Base-by-base conservation (phyloP, 1,140 invertebrate species). In the Ephestia elutella region DNA sequence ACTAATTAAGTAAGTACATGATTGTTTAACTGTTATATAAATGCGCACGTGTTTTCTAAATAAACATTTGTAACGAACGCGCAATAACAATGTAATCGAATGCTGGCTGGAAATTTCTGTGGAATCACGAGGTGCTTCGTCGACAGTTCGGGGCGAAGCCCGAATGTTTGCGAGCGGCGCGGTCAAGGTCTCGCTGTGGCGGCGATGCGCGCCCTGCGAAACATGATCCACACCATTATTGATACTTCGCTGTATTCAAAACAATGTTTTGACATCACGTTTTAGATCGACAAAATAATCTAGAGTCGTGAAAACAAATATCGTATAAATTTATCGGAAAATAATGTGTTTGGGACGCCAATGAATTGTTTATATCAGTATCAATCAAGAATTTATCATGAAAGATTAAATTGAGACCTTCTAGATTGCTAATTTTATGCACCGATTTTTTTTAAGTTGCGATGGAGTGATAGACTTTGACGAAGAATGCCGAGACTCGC, bases 101-200 rank as follows among this genome's bases (percentile, higher is more conserved):
- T 65, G 66, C 66, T 59, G 58, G 38, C 38, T 66, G 57, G 60
- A 57, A 66, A 70, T 28, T 80, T 75, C 67, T 63, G 48, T 56
- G 68, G 73, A 80, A 66, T 72, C 68, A 76, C 70, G 69, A 74
- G 69, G 68, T 63, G 70, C 66, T 8, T 63, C 57, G 70, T 68
- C 59, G 60, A 70, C 70, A 63, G 57, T 68, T 58, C 49, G 57
- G 49, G 59, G 54, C 50, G 60, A 32, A 48, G 30, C 59, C 59
- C 62, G 66, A 66, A 65, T 59, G 55, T 65, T 62, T 50, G 57
- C 54, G 54, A 57, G 54, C 57, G 65, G 56, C 59, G 58, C 62
- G 56, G 80, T 84, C 83, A 86, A 84, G 83, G 83, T 62, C 74
- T 79, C 62, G 78, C 70, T 75, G 70, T 70, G 66, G 55, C 65